These are phyloP conservation scores for Ennomos erosarius DNA, from an alignment of 2,888 invertebrate genomes.

Conservation along the genomic window DNA sequence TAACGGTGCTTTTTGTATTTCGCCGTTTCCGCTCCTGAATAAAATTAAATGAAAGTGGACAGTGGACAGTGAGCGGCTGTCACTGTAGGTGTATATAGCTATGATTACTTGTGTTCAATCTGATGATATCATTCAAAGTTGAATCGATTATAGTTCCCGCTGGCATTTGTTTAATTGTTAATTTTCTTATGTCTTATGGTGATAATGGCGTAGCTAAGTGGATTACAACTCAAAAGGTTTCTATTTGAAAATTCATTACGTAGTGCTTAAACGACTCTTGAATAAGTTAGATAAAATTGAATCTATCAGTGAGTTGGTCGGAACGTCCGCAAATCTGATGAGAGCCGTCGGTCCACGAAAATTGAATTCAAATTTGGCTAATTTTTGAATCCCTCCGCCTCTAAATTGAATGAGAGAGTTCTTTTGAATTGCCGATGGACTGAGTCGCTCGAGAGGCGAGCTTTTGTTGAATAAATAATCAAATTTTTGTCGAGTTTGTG, in stretches of 20 bases:
- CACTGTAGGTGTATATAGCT: too few relatives aligned
- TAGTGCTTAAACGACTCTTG: constrained; percentile 4
- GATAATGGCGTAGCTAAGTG: too few relatives aligned
- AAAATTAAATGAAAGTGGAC: constrained; percentile 17
- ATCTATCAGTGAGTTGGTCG: neutral
- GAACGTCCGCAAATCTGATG: constrained; percentile 6
- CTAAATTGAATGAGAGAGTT: constrained; percentile 24
- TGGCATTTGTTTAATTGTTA: too few relatives aligned
- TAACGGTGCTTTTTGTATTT: constrained; percentile 34
- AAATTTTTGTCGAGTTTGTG: constrained; percentile 22
- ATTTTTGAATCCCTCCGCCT: constrained; percentile 26
- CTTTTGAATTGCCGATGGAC: constrained; percentile 22
- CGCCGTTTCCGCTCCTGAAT: constrained; percentile 21
- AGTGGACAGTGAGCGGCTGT: neutral
- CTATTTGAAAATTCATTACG: constrained; percentile 4
- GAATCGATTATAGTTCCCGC: too few relatives aligned
- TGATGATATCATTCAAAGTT: too few relatives aligned
- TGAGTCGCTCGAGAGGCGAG: constrained; percentile 8
- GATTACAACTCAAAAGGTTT: neutral
- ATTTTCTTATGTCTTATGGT: too few relatives aligned
- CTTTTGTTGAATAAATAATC: constrained; percentile 30
- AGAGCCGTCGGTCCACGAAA: constrained; percentile 9
- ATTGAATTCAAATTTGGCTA: constrained; percentile 29
- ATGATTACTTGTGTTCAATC: too few relatives aligned
- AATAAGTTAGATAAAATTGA: constrained; percentile 15